These are phyloP conservation scores for Nasonia vitripennis DNA, from an alignment of 1,140 invertebrate species.

Conservation along the genomic window DNA sequence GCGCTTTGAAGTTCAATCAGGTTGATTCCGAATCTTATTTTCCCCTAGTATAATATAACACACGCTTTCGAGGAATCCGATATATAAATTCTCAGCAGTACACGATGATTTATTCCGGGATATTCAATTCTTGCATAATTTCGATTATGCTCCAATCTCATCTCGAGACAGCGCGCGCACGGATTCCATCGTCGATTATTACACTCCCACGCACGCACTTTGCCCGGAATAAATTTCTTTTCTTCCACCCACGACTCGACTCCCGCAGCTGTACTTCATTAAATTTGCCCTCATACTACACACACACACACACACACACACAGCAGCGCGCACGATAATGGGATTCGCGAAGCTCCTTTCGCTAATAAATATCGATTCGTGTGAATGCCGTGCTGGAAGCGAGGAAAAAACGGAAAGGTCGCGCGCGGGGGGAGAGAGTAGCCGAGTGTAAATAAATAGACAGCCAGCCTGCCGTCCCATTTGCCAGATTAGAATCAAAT, in stretches of 20 bases:
- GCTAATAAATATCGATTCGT: constrained; percentile 49
- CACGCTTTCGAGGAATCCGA: too few species aligned
- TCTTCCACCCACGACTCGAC: background rate
- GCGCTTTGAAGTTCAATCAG: background rate
- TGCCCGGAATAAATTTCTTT: background rate
- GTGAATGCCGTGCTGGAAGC: too few species aligned
- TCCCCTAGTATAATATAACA: too few species aligned
- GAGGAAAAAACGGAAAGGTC: constrained; percentile 29
- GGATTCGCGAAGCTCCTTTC: constrained; percentile 19
- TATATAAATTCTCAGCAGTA: too few species aligned
- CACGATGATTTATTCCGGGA: background rate
- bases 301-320: too few species aligned
- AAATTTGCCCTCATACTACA: background rate
- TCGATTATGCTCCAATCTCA: background rate
- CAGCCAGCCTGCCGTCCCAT: constrained; percentile 66
- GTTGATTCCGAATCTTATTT: too few species aligned
- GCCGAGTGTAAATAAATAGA: constrained; percentile 72
- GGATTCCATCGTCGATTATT: background rate
- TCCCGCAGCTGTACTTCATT: constrained; percentile 10
- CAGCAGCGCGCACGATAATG: background rate
- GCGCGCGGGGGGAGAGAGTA: constrained; percentile 34
- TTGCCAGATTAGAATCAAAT: constrained; percentile 74
- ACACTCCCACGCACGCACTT: too few species aligned
- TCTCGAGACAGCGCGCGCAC: too few species aligned
- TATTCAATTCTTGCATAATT: background rate